These are phyloP conservation scores for Pollachius pollachius DNA, from an alignment of 2,113 vertebrate species.

Conservation along the genomic window DNA sequence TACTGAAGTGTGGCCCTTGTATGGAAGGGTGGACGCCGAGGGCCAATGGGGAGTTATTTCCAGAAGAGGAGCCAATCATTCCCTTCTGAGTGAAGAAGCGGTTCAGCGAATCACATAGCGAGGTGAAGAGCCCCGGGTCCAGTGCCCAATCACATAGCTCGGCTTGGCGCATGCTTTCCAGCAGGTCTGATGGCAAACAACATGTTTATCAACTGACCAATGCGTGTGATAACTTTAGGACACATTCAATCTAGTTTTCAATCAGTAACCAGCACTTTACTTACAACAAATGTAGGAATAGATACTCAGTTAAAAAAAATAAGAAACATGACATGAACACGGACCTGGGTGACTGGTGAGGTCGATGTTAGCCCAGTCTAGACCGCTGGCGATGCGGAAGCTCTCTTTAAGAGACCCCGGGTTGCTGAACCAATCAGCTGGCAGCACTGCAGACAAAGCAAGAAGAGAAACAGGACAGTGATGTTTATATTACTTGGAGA, in stretches of 20 bases:
- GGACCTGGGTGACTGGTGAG: conserved; percentile 90
- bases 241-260: no score
- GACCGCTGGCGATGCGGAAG: conserved; percentile 90
- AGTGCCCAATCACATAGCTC: conserved; percentile 77
- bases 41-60: conserved; percentile 50
- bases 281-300: no score
- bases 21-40: conserved; percentile 36
- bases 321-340: conserved; percentile 30
- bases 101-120: conserved; percentile 79
- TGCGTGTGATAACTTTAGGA: no score
- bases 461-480: conserved; percentile 7
- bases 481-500: background rate
- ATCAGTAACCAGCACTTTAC: no score
- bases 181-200: conserved; percentile 60
- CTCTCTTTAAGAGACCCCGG: conserved; percentile 94
- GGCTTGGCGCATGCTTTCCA: conserved; percentile 78
- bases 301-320: background rate
- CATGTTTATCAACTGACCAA: background rate
- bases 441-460: conserved; percentile 72
- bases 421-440: conserved; percentile 89
- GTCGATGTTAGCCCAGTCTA: conserved; percentile 97
- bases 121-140: conserved; percentile 72
- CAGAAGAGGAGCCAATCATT: conserved; percentile 62
- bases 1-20: conserved; percentile 23
- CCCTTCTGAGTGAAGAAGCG: conserved; percentile 78